These are phyloP conservation scores for Hydrochoerus hydrochaeris DNA, from an alignment of 2,113 vertebrate species.

Conservation along the genomic window DNA sequence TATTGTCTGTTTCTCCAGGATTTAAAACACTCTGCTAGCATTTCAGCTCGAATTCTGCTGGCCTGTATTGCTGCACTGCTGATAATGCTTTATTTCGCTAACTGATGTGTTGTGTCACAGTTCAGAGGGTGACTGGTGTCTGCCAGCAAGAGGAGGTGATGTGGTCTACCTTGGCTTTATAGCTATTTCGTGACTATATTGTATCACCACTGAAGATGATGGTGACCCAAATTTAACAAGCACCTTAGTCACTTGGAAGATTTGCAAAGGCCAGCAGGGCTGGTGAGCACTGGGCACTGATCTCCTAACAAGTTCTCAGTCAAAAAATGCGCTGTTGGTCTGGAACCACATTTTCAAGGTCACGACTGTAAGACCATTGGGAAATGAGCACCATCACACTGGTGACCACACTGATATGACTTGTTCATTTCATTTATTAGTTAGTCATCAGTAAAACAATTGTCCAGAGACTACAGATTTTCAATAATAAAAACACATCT, in stretches of 20 bases:
- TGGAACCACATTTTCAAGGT: not conserved
- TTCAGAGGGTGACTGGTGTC: not conserved
- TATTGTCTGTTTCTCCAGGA: not conserved
- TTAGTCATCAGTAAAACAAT: not conserved
- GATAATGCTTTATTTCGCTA: not conserved
- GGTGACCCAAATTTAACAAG: not conserved
- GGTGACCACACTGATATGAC: not conserved
- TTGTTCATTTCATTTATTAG: not conserved
- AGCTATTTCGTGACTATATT: no score
- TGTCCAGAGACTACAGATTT: not conserved
- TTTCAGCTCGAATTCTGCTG: not conserved
- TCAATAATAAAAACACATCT: not conserved
- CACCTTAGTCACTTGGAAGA: not conserved
- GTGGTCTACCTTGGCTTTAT: not conserved
- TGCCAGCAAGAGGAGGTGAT: not conserved
- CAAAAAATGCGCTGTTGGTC: not conserved
- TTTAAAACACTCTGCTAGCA: not conserved
- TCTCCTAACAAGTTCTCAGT: not conserved
- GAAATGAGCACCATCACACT: not conserved
- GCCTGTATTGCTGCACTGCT: not conserved
- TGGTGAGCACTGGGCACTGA: not conserved
- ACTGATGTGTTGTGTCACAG: not conserved
- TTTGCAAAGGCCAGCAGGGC: not conserved
- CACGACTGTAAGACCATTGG: fast-evolving
- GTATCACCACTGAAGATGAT: not conserved